Conservation (phyloP, 2,888 invertebrate genomes). For the Caenorhabditis angaria region DNA sequence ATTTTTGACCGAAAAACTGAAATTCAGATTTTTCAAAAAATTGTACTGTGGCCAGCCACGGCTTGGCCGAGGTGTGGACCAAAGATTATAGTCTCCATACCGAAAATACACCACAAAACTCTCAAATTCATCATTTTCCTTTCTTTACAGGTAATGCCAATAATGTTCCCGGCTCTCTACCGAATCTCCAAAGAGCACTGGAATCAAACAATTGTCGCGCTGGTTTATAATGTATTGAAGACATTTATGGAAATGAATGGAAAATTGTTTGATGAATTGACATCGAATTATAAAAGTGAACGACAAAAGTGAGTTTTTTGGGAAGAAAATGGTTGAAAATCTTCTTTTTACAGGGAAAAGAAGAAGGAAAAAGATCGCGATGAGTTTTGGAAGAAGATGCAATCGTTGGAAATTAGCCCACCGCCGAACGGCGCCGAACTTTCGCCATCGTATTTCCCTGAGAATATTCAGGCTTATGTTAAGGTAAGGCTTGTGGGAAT, state of each 20-base stretch:
- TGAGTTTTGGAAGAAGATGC: constrained; percentile 85
- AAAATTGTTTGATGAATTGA: constrained; percentile 97
- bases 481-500: constrained; percentile 16
- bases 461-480: constrained; percentile 31
- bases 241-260: constrained; percentile 99
- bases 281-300: constrained; percentile 97
- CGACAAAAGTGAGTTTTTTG: constrained; percentile 88
- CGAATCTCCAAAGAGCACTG: constrained; percentile 96
- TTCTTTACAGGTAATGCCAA: constrained; percentile 85
- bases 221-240: constrained; percentile 99
- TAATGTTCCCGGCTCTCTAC: constrained; percentile 99
- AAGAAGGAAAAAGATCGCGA: constrained; percentile 94
- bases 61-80: too few relatives aligned
- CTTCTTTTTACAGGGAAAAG: constrained; percentile 81
- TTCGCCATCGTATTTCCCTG: constrained; percentile 33
- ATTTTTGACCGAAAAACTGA: too few relatives aligned
- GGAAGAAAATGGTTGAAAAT: neutral
- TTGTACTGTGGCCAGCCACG: too few relatives aligned
- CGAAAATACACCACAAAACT: too few relatives aligned
- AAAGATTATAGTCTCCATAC: too few relatives aligned
- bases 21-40: too few relatives aligned
- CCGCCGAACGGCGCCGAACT: constrained; percentile 45
- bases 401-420: constrained; percentile 63
- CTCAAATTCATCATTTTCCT: too few relatives aligned
- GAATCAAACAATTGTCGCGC: constrained; percentile 99